Percentiles rank a stretch among this genome's conserved stretches.
These are phyloP conservation scores for Congeria kusceri DNA, from an alignment of 2,888 invertebrate genomes.

Conservation along the genomic window DNA sequence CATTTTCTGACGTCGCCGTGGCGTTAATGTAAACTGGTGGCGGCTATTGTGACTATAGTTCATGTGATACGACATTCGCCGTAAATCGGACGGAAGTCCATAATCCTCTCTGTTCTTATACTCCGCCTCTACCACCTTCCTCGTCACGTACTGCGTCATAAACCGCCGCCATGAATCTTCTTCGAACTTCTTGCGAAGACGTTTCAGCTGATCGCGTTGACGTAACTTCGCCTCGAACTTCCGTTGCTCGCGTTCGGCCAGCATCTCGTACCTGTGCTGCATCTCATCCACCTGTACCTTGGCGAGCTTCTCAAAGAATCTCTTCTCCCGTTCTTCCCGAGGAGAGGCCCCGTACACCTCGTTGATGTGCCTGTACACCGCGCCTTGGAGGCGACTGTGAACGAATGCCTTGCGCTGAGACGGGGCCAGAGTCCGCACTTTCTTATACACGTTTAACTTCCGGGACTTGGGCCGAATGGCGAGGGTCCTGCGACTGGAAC, in stretches of 20 bases:
- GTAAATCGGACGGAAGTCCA: slow-evolving; percentile 74
- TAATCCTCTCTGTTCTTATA: slow-evolving; percentile 70
- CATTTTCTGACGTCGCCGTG: slow-evolving; percentile 38
- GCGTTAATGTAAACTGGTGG: slow-evolving; percentile 32
- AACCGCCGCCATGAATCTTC: slow-evolving; percentile 75
- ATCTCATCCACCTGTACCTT: slow-evolving; percentile 67
- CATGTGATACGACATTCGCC: not conserved
- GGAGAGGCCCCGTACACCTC: slow-evolving; percentile 68
- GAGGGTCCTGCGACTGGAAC: slow-evolving; percentile 39
- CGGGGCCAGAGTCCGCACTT: slow-evolving; percentile 25
- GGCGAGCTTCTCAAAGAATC: slow-evolving; percentile 71
- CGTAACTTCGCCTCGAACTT: slow-evolving; percentile 54
- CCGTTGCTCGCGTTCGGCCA: slow-evolving; percentile 60
- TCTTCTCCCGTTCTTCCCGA: slow-evolving; percentile 64
- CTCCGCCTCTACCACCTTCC: slow-evolving; percentile 76
- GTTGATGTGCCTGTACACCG: slow-evolving; percentile 71
- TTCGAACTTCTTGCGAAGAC: slow-evolving; percentile 71
- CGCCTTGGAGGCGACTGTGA: slow-evolving; percentile 68
- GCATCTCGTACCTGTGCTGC: slow-evolving; percentile 57
- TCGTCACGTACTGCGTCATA: slow-evolving; percentile 80
- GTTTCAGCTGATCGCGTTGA: slow-evolving; percentile 65
- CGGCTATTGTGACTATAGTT: slow-evolving; percentile 15
- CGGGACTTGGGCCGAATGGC: slow-evolving; percentile 33
- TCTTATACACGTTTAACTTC: slow-evolving; percentile 30
- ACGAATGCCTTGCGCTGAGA: slow-evolving; percentile 64